Conservation (phyloP, 2,888 invertebrate genomes). For the Zootermopsis nevadensis region DNA sequence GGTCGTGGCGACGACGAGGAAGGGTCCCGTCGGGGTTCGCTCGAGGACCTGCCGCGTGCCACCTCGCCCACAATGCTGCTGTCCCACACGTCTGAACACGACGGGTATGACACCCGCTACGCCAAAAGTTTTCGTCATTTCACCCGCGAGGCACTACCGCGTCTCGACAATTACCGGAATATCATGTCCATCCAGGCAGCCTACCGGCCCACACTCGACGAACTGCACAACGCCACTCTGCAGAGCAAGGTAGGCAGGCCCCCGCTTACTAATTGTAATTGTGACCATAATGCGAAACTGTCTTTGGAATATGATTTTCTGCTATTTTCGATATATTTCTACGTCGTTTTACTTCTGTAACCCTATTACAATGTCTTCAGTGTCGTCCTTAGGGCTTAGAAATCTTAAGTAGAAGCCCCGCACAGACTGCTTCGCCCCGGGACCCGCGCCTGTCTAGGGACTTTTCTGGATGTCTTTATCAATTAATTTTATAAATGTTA, state of each 20-base stretch:
- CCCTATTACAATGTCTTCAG: too few species aligned
- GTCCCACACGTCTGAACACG: constrained; percentile 52
- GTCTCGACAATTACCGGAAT: constrained; percentile 90
- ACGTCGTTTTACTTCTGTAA: too few species aligned
- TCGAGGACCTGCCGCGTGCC: constrained; percentile 59
- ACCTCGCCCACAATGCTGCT: constrained; percentile 60
- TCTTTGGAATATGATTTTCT: too few species aligned
- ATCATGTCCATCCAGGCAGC: constrained; percentile 89
- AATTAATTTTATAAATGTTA: too few species aligned
- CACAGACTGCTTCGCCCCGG: too few species aligned
- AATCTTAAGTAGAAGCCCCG: too few species aligned
- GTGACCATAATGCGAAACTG: too few species aligned
- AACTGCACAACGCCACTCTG: constrained; percentile 85
- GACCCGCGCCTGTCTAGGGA: too few species aligned
- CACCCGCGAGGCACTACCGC: constrained; percentile 87
- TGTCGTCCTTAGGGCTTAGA: too few species aligned
- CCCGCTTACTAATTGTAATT: background rate
- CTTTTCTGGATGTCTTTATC: too few species aligned
- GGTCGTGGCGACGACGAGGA: constrained; percentile 57
- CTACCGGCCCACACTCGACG: constrained; percentile 87
- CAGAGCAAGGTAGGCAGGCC: constrained; percentile 76
- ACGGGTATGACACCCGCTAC: constrained; percentile 73
- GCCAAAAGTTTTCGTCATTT: constrained; percentile 86
- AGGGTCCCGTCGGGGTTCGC: constrained; percentile 60
- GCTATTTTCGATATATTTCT: too few species aligned